phyloP scores from a whole-genome alignment of 2,888 invertebrate species.

The Leucophenga maculata region DNA sequence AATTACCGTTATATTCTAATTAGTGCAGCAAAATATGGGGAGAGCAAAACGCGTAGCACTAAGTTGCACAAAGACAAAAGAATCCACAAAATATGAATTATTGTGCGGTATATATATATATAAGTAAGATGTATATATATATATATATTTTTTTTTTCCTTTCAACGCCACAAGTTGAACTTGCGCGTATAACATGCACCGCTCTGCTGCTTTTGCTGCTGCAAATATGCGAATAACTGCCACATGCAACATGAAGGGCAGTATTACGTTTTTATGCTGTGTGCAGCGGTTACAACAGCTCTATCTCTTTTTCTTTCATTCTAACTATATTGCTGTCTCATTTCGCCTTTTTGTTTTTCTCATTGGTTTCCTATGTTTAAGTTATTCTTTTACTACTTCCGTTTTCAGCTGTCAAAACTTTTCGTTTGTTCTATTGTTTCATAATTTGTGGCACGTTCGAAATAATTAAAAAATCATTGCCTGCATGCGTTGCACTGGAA shows the following conservation, averaged over 20 bases:
- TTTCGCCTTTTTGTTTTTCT: background rate
- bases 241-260: background rate
- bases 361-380: background rate
- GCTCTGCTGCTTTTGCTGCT: background rate
- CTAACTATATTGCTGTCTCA: background rate
- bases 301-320: background rate
- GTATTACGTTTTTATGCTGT: background rate
- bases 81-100: slow-evolving; percentile 10
- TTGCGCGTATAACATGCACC: slow-evolving; percentile 7
- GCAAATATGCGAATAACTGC: background rate
- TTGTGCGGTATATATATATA: too few relatives aligned
- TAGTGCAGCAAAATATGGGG: background rate
- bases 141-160: background rate
- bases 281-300: background rate
- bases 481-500: background rate
- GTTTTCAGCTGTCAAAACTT: background rate
- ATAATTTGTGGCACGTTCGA: slow-evolving; percentile 21
- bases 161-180: background rate
- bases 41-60: background rate
- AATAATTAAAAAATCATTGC: slow-evolving; percentile 20
- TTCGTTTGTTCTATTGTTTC: slow-evolving; percentile 6
- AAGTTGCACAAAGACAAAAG: slow-evolving; percentile 13
- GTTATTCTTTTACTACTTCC: background rate
- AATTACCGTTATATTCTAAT: slow-evolving; percentile 18
- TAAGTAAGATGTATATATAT: too few relatives aligned